phyloP scores from a whole-genome alignment of 2,113 vertebrate species.

The Stercorarius parasiticus region DNA sequence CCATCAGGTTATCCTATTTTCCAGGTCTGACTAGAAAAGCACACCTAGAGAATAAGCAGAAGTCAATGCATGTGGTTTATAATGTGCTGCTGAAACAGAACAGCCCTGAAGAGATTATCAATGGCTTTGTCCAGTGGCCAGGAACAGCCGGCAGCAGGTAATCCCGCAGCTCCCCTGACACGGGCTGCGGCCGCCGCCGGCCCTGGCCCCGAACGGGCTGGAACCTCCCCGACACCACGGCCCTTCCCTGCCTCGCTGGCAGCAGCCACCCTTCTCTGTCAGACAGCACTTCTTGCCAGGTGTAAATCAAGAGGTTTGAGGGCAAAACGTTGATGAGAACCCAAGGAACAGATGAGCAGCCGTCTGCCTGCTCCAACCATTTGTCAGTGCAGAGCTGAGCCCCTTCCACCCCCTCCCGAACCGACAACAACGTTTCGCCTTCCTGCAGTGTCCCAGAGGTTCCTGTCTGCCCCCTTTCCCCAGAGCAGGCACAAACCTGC shows the following conservation, averaged over 20 bases:
- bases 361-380: background rate
- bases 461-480: background rate
- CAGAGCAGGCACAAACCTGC: background rate
- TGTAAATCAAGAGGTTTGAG: background rate
- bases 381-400: background rate
- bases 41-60: fast-evolving
- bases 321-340: background rate
- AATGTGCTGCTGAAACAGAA: background rate
- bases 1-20: background rate
- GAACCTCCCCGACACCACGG: background rate
- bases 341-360: background rate
- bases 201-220: background rate
- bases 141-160: background rate
- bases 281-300: background rate
- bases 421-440: background rate
- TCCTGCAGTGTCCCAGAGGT: background rate
- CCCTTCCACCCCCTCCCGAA: background rate
- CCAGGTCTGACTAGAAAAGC: background rate
- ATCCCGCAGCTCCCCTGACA: background rate
- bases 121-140: background rate
- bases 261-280: background rate
- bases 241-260: background rate
- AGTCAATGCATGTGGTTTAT: background rate
- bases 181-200: background rate
- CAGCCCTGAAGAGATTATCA: background rate